Evolutionary conservation across 2,797 vertebrate genomes (phyloP).

Genomic region (Gambelia wislizenii): DNA sequence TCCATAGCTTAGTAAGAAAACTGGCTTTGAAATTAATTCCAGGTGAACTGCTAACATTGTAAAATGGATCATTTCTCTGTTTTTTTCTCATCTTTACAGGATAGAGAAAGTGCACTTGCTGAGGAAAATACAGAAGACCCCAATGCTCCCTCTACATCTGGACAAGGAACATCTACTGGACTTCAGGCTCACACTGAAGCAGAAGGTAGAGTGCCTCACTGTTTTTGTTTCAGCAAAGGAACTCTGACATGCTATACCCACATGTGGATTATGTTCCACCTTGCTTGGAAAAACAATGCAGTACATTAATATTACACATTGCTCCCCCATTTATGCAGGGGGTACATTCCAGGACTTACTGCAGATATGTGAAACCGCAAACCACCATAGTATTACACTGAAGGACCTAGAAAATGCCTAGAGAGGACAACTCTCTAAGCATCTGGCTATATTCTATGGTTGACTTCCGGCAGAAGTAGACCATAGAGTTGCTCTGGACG

Average conservation of each 20-base stretch:
- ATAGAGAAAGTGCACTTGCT: constrained; percentile 60
- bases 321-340: no score
- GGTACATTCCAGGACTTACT: no score
- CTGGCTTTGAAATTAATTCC: not conserved
- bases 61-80: not conserved
- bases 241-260: not conserved
- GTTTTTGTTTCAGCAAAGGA: not conserved
- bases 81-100: constrained; percentile 54
- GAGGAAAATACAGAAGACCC: constrained; percentile 71
- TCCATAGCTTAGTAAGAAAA: not conserved
- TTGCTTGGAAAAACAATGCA: not conserved
- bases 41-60: fast-evolving
- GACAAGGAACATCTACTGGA: constrained; percentile 60
- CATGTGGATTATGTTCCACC: not conserved
- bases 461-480: no score
- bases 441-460: no score
- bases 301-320: not conserved
- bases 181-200: constrained; percentile 60
- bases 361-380: no score
- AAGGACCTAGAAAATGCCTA: no score
- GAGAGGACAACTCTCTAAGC: no score
- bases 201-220: constrained; percentile 69
- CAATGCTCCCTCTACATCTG: constrained; percentile 78
- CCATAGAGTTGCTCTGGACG: no score
- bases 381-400: no score